These are phyloP conservation scores for Emys orbicularis DNA, from an alignment of 2,797 vertebrate genomes.

Conservation along the genomic window DNA sequence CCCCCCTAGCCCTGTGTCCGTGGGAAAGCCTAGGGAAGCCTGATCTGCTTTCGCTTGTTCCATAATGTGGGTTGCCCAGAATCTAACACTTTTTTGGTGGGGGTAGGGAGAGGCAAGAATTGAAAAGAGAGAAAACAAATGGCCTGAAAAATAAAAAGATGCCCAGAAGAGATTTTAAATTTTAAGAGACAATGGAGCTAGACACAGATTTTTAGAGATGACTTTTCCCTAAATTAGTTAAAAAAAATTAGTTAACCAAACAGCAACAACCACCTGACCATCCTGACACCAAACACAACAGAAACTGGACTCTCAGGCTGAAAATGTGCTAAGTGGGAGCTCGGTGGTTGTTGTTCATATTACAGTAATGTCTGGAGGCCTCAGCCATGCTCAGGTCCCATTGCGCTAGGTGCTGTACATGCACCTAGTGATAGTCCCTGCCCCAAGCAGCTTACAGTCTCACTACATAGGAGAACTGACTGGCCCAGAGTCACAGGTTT, in stretches of 20 bases:
- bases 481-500: not conserved
- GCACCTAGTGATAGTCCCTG: not conserved
- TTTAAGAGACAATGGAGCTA: not conserved
- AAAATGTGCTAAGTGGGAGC: not conserved
- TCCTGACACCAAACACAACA: not conserved
- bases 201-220: not conserved
- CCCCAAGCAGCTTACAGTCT: not conserved
- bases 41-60: not conserved
- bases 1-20: rapidly evolving
- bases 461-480: not conserved
- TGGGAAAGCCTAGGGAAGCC: not conserved
- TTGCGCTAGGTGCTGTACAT: not conserved
- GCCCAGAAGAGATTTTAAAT: not conserved
- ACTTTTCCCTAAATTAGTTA: not conserved
- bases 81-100: not conserved
- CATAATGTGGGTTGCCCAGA: not conserved
- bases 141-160: not conserved
- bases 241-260: not conserved
- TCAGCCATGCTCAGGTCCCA: not conserved
- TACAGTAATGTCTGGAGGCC: not conserved
- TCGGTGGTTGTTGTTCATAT: not conserved
- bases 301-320: not conserved
- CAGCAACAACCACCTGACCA: not conserved
- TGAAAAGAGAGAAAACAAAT: not conserved
- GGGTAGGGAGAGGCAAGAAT: not conserved